Percentiles rank a stretch among this genome's conserved stretches.
phyloP scores from a whole-genome alignment of 2,797 vertebrate species.

The Diglossa cyanea region DNA sequence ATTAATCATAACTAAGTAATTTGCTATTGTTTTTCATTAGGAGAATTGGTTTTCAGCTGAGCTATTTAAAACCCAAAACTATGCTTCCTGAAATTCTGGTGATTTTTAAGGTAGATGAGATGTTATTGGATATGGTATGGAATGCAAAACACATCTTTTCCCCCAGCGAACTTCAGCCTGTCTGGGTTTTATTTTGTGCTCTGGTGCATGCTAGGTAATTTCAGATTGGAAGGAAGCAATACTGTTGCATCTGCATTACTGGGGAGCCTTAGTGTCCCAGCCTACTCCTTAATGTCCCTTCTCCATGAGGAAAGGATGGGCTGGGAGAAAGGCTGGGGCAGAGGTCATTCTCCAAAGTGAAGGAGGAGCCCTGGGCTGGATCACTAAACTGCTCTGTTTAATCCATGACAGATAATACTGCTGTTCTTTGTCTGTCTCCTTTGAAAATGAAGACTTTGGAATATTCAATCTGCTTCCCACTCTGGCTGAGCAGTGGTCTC shows the following conservation, averaged over 20 bases:
- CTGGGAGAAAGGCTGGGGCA: neutral
- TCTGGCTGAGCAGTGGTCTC: neutral
- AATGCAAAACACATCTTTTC: neutral
- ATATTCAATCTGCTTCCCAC: neutral
- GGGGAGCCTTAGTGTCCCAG: neutral
- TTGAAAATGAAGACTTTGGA: neutral
- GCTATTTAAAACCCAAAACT: neutral
- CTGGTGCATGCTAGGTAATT: neutral
- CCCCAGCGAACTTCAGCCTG: neutral
- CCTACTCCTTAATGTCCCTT: neutral
- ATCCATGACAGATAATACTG: neutral
- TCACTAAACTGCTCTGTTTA: neutral
- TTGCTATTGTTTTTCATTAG: conserved; percentile 17
- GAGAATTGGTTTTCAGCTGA: neutral
- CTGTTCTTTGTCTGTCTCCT: neutral
- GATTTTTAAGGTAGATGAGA: neutral
- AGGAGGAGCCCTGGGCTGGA: neutral
- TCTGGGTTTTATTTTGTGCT: neutral
- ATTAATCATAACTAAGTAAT: conserved; percentile 5
- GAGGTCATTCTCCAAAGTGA: neutral
- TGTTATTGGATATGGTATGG: neutral
- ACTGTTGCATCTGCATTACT: neutral
- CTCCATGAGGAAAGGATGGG: neutral
- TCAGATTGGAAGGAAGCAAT: neutral
- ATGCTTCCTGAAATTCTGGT: neutral